Evolutionary conservation across 2,113 vertebrate species (phyloP), one percentile per base, ranked within the genome.

Genomic region (Clarias batrachus): DNA sequence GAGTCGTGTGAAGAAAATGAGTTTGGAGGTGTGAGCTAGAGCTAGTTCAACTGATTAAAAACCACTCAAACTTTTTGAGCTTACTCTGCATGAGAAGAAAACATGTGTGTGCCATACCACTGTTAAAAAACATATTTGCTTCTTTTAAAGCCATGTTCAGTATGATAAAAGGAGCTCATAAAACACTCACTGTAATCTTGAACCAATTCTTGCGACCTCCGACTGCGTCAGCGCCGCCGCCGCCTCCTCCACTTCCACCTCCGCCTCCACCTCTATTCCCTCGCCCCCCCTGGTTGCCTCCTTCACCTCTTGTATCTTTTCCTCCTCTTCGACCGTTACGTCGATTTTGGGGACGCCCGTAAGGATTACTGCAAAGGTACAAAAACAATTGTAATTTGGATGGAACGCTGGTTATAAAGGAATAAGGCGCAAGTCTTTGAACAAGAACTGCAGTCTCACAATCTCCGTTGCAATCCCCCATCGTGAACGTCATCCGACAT

Each of bases 131-230:
- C 11, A 12, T 21, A 52, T 74, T 0, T 3, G 1, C 27, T 27
- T 54, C 1, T 17, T 52, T 41, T 82, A 10, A 81, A 81, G 81
- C 16, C 48, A 66, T 19, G 0, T 3, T 54, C 14, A 56, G 54
- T 27, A 54, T 6, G 4, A 7, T 14, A 71, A 48, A 52, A 85
- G 54, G 27, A 86, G 23, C 27, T 70, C 48, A 85, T 14, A 62
- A 81, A 60, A 4, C 62, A 89, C 90, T 88, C n/a, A 91, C 90
- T 41, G 83, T 86, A 12, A 91, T 90, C 60, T 84, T 91, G 76
- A 88, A 90, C 91, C 90, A 91, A n/a, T 85, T 89, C 41, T 89
- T 91, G 19, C 65, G 86, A 10, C 62, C 86, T 83, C 88, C 88
- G 65, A 85, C 68, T 41, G 52, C 30, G 12, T 81, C 83, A 12